A percentile compares a stretch with the other conserved stretches of the same genome.
These are phyloP conservation scores for Kryptolebias marmoratus DNA, from an alignment of 2,113 vertebrate genomes.

Conservation along the genomic window DNA sequence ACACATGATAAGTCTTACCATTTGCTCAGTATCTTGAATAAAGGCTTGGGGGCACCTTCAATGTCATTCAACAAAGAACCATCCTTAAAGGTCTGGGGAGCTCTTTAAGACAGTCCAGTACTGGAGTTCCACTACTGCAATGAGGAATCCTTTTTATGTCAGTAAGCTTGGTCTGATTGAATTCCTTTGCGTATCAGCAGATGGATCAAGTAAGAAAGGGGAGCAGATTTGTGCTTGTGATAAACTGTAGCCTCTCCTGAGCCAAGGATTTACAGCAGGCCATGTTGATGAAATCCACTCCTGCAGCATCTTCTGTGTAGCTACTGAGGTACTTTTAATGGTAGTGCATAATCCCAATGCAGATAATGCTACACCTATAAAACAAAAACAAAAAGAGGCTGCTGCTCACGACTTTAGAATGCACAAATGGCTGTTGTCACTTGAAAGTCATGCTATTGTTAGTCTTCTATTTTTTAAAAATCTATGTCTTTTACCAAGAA, in stretches of 20 bases:
- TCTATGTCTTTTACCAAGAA: too few species aligned
- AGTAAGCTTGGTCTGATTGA: slow-evolving; percentile 79
- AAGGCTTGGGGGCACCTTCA: slow-evolving; percentile 79
- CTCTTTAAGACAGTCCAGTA: slow-evolving; percentile 75
- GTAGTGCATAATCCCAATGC: slow-evolving; percentile 51
- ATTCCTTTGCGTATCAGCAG: slow-evolving; percentile 82
- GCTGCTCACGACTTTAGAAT: slow-evolving; percentile 38
- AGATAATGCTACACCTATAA: slow-evolving; percentile 42
- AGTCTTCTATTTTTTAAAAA: neutral
- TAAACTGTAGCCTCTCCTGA: slow-evolving; percentile 78
- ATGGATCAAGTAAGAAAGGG: slow-evolving; percentile 80
- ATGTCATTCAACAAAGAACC: slow-evolving; percentile 78
- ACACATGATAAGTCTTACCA: slow-evolving; percentile 72
- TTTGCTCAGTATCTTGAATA: slow-evolving; percentile 67
- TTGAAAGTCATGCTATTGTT: neutral
- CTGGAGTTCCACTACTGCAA: slow-evolving; percentile 52
- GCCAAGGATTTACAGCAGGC: slow-evolving; percentile 73
- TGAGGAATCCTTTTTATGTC: slow-evolving; percentile 79
- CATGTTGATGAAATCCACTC: slow-evolving; percentile 77
- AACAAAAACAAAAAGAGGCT: slow-evolving; percentile 28
- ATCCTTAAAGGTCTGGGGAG: slow-evolving; percentile 68
- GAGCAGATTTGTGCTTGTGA: slow-evolving; percentile 79
- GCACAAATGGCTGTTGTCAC: slow-evolving; percentile 27
- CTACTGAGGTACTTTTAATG: slow-evolving; percentile 51
- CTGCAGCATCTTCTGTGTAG: slow-evolving; percentile 46